Evolutionary conservation across 2,888 invertebrate genomes (phyloP).

Genomic region (Ceriagrion tenellum): DNA sequence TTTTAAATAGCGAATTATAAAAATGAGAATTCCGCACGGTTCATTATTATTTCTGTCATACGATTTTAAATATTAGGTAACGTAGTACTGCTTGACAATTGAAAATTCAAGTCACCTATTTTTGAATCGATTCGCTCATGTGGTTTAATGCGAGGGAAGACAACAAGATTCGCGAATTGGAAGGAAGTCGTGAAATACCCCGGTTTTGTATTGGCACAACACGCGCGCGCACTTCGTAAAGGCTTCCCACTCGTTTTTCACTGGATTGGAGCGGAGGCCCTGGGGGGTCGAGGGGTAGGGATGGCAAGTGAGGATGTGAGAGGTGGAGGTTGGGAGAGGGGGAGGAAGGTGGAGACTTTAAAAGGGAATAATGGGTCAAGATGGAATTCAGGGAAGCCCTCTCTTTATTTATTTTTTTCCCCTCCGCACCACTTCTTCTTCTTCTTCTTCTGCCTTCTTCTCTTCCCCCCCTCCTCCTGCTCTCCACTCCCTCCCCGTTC

Average conservation of each 20-base stretch:
- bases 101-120: too few species aligned
- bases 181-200: too few species aligned
- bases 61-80: too few species aligned
- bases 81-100: too few species aligned
- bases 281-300: not conserved
- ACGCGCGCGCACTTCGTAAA: not conserved
- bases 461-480: not conserved
- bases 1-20: too few species aligned
- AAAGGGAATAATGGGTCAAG: slow-evolving; percentile 39
- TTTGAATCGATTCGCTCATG: too few species aligned
- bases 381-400: slow-evolving; percentile 34
- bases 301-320: not conserved
- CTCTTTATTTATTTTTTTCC: not conserved
- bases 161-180: too few species aligned
- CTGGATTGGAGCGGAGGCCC: not conserved
- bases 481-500: not conserved
- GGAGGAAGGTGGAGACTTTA: not conserved
- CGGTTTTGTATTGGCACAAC: too few species aligned
- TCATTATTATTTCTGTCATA: too few species aligned
- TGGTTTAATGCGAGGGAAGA: too few species aligned
- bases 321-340: not conserved
- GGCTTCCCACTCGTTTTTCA: not conserved
- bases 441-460: not conserved
- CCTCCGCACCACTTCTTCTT: not conserved
- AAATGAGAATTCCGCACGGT: too few species aligned